Evolutionary conservation across 2,113 vertebrate species (phyloP), one percentile per base, ranked within the genome.

Genomic region (Perognathus longimembris): DNA sequence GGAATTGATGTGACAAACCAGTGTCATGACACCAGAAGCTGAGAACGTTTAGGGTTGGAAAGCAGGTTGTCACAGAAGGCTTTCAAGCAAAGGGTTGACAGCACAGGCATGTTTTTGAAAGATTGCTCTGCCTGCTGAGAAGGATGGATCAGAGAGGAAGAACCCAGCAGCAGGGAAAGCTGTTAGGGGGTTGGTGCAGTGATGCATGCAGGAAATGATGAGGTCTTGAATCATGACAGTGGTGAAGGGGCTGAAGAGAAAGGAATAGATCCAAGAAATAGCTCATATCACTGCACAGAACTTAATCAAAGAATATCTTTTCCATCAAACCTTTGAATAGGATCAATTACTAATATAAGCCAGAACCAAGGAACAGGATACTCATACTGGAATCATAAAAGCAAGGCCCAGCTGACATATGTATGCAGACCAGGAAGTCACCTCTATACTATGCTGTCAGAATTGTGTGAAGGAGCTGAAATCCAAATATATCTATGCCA

Each of bases 401-500:
- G 18, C 57, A 91, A 88, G 67, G 42, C 26, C 61, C 82, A 85
- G 26, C 18, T 70, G 54, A 14, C 76, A 50, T 45, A 54, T 30
- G 5, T 10, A 73, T 42, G 61, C 63, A 80, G 79, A 90, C 17
- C 12, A 79, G 86, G 71, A 93, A 45, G 22, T 83, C 30, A 73
- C 54, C 54, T 86, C 50, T 22, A 42, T 50, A 26, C 64, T 66
- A 54, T 7, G 70, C 75, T 57, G 76, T 95, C 85, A 93, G 66
- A 17, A 96, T 20, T 59, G 40, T 50, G 11, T 22, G 59, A 38
- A 95, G 4, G 15, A 87, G 50, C 14, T 0, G 6, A 24, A 85
- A 88, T 59, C 76, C 73, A 93, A 91, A 93, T 94, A 69, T 91
- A 95, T 40, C 76, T 38, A 7, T 38, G 38, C 83, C 61, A 90